Evolutionary conservation across 2,113 vertebrate species (phyloP), one percentile per base, ranked within the genome.

Genomic region (Nesogale talazaci): DNA sequence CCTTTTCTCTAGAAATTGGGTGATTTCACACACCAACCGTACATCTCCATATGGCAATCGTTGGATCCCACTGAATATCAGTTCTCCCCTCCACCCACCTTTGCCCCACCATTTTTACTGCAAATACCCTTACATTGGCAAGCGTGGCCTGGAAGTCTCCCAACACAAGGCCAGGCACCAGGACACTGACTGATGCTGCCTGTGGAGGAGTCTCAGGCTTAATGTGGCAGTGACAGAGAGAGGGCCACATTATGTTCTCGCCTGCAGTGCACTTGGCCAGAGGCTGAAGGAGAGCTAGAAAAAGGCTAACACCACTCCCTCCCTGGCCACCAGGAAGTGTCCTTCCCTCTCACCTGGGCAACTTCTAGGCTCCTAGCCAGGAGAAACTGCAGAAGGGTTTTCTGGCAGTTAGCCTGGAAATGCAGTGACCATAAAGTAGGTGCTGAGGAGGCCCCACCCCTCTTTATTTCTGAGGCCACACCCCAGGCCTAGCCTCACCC

Each of bases 401-500:
- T 6, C 40, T 27, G 22, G 42, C 9, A 9, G 42, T 87, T 84
- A 86, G 89, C 56, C 91, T 82, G 89, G 82, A 88, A 27, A 92
- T 27, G 81, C 56, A 59, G 2, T 1, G 52, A 14, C 92, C 76
- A 5, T 2, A 7, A 56, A 52, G 67, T 52, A 83, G 83, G 88
- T 86, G 75, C 79, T 67, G 16, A 65, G 12, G 23, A 85, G 25
- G 25, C 22, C 81, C 42, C 38, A 27, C 61, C 46, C 34, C 16
- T 2, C 29, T 85, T 25, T 38, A 42, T 74, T 89, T 84, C 75
- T 40, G 36, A 88, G 46, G 57, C 56, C 57, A 86, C 59, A 57
- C 87, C 79, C 79, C 56, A 36, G 36, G 42, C 36, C 92, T 72
- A 31, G 88, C 82, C 59, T 63, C 70, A 81, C 78, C 82, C 94